Evolutionary conservation across 2,888 invertebrate species (phyloP), one percentile per base, ranked within the genome.

Genomic region (Yponomeuta sedellus): DNA sequence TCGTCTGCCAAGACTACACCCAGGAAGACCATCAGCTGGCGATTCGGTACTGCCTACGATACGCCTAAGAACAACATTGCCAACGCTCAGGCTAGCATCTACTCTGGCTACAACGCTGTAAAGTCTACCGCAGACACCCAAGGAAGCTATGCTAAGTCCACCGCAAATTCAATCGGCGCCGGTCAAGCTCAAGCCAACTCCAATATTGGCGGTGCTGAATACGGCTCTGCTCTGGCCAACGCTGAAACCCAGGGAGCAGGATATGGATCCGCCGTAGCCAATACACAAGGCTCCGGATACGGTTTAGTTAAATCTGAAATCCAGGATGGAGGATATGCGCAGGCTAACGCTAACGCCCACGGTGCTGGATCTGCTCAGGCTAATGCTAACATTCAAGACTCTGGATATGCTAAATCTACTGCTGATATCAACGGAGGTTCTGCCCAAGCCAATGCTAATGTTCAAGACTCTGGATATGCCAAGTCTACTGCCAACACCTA

Each of bases 11-110:
- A 63, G 63, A 20, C 44, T 10, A 67, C 73, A 66, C 74, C 74
- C 64, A 75, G 79, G 63, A 80, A 78, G 66, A 76, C 77, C 64
- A 81, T 84, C 73, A 78, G 79, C 68, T 89, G 89, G 89, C 83
- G 78, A 57, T 88, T 89, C 70, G 89, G 89, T 16, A 84, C 86
- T 28, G 70, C 76, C 1, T 89, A 88, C 70, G 80, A 79, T 65
- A 69, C 68, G 12, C 86, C 85, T n/a, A 68, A 28, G 39, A 56
- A 19, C 28, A 56, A 25, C 28, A 40, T 66, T 20, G 67, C 64
- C 19, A 67, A 67, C 57, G 64, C 63, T 25, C 64, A 64, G 16
- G 64, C 64, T 8, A 57, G 57, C 64, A 44, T 70, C 28, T 64
- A 67, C 64, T 78, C 40, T 20, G 64, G 66, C n/a, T 67, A 58